These are phyloP conservation scores for Distichodus sexfasciatus DNA, from an alignment of 2,797 vertebrate genomes.

Conservation along the genomic window DNA sequence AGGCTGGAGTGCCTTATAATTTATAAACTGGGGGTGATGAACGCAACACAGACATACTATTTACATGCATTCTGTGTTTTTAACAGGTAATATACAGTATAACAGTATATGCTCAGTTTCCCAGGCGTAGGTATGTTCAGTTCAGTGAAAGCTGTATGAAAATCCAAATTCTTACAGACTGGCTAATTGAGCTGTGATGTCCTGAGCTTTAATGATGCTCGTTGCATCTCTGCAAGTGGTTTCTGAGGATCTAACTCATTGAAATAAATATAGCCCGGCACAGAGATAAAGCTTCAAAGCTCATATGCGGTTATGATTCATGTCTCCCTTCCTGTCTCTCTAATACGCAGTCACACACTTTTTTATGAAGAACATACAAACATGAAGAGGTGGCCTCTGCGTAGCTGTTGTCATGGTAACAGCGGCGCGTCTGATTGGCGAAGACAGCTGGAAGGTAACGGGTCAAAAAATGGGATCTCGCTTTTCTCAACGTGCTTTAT, in stretches of 20 bases:
- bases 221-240: constrained; percentile 23
- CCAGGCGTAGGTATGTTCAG: too few relatives aligned
- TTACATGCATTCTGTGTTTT: too few relatives aligned
- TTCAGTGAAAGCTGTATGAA: background rate
- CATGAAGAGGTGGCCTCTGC: constrained; percentile 43
- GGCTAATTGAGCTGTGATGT: constrained; percentile 18
- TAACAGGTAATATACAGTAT: too few relatives aligned
- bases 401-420: constrained; percentile 49
- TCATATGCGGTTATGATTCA: background rate
- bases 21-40: too few relatives aligned
- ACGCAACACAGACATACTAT: too few relatives aligned
- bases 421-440: constrained; percentile 39
- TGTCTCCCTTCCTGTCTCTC: background rate
- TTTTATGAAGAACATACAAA: constrained; percentile 17
- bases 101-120: too few relatives aligned
- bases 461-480: constrained; percentile 49
- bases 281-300: background rate
- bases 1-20: too few relatives aligned
- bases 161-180: background rate
- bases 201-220: constrained; percentile 19
- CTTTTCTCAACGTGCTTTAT: constrained; percentile 44
- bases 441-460: constrained; percentile 52
- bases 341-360: constrained; percentile 8
- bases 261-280: constrained; percentile 8
- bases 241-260: constrained; percentile 23